Percentiles rank a stretch among this genome's conserved stretches.
Conservation (phyloP, 2,888 invertebrate genomes). For the Pseudococcus jackbeardsleyi region DNA sequence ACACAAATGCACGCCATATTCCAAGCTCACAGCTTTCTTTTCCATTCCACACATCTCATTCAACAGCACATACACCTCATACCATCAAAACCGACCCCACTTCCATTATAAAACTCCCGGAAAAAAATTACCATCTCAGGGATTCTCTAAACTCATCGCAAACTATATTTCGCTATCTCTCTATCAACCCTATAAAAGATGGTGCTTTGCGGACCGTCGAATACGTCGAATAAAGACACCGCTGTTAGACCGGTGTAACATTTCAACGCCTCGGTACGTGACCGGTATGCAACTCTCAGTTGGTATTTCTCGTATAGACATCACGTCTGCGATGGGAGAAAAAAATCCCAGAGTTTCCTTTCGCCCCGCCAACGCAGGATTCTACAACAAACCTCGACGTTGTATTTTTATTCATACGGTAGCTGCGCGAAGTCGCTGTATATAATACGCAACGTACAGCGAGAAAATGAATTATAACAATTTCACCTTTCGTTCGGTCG, state of each 20-base stretch:
- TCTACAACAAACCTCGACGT: not conserved
- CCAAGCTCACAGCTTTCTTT: not conserved
- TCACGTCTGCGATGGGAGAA: not conserved
- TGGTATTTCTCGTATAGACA: constrained; percentile 29
- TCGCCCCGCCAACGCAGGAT: not conserved
- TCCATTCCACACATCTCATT: not conserved
- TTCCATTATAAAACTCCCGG: not conserved
- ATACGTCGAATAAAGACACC: constrained; percentile 28
- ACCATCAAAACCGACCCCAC: not conserved
- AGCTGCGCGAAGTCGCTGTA: not conserved
- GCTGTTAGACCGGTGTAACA: constrained; percentile 23
- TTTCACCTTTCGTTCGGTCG: not conserved
- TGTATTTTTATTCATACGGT: constrained; percentile 26
- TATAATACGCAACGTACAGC: not conserved
- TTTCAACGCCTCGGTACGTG: constrained; percentile 22
- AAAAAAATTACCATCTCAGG: constrained; percentile 3
- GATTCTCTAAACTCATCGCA: constrained; percentile 10
- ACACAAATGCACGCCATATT: not conserved
- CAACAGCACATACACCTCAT: not conserved
- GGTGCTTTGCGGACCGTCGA: not conserved
- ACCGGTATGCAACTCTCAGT: constrained; percentile 1
- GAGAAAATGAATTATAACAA: constrained; percentile 28
- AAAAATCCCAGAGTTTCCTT: not conserved
- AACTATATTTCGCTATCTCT: not conserved
- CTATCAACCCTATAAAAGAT: not conserved